Percentiles rank a stretch among this genome's conserved stretches.
Conservation (phyloP, 2,797 vertebrate species). For the Tolypeutes matacus region DNA sequence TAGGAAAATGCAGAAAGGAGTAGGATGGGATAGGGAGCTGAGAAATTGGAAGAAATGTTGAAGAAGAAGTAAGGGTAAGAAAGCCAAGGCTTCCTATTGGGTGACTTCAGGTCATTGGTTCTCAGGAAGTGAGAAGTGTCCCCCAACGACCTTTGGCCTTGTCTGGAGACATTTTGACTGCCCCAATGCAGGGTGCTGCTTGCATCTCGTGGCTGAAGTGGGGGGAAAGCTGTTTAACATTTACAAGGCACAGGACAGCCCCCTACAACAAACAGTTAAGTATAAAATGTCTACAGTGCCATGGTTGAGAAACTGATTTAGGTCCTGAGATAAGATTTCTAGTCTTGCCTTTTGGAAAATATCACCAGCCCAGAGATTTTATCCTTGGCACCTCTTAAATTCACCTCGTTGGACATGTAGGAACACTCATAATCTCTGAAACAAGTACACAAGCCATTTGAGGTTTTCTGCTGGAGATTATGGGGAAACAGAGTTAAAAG, state of each 20-base stretch:
- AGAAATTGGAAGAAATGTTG: neutral
- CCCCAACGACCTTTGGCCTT: neutral
- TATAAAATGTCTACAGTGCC: neutral
- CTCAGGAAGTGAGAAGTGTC: neutral
- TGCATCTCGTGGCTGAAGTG: neutral
- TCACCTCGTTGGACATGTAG: neutral
- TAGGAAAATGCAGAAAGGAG: neutral
- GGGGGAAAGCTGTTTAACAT: neutral
- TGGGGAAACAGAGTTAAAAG: neutral
- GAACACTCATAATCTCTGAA: neutral
- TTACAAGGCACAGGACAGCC: neutral
- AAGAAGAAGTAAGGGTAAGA: neutral
- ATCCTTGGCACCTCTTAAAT: neutral
- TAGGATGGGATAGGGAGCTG: neutral
- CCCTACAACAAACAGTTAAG: neutral
- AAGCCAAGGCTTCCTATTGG: neutral
- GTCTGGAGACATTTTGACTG: neutral
- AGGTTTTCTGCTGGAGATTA: neutral
- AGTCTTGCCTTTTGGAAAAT: neutral
- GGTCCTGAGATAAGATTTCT: neutral
- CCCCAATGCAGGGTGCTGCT: neutral
- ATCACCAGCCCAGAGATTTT: neutral
- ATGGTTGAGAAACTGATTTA: neutral
- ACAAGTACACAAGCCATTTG: neutral
- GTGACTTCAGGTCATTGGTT: neutral